Conservation (phyloP, 30 jellyfish, hydroid and myxozoan genomes). For the Nemopilema nomurai region DNA sequence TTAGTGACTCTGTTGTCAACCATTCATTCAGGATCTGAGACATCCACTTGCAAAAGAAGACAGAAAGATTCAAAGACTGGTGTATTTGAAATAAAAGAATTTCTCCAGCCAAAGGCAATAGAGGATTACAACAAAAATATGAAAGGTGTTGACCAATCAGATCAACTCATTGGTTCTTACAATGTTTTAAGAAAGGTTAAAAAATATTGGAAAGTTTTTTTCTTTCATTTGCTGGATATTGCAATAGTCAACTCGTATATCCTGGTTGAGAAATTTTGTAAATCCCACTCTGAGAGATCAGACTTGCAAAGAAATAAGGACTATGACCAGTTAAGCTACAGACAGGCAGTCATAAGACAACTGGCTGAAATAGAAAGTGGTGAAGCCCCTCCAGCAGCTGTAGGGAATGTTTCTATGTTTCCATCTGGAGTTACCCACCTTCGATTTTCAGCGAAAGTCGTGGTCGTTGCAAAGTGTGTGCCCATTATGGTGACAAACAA, state of each 20-base stretch:
- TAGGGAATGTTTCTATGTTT: conserved; percentile 3
- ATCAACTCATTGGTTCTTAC: conserved; percentile 17
- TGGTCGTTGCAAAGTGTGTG: conserved; percentile 17
- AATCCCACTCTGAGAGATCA: conserved; percentile 14
- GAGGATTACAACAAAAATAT: conserved; percentile 24
- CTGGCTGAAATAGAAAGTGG: conserved; percentile 25
- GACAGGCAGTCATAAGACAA: conserved; percentile 17
- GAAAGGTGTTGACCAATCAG: conserved; percentile 59
- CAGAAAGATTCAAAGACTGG: conserved; percentile 14
- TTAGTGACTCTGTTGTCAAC: conserved; percentile 12
- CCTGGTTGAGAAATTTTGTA: conserved; percentile 4
- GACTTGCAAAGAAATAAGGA: conserved; percentile 20
- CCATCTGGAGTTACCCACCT: not conserved
- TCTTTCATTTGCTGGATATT: conserved; percentile 41
- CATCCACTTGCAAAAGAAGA: conserved; percentile 1
- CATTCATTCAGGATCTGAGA: conserved; percentile 6
- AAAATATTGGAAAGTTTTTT: conserved; percentile 33
- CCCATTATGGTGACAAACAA: not conserved
- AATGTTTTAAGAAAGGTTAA: conserved; percentile 5
- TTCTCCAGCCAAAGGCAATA: conserved; percentile 24
- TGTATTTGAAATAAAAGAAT: conserved; percentile 10
- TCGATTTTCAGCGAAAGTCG: conserved; percentile 12
- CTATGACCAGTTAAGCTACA: conserved; percentile 18
- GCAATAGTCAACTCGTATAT: conserved; percentile 29
- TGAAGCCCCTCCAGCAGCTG: conserved; percentile 25